A percentile compares a stretch with the other conserved stretches of the same genome.
Conservation (phyloP, 2,113 vertebrate species). For the Porphyrio hochstetteri region DNA sequence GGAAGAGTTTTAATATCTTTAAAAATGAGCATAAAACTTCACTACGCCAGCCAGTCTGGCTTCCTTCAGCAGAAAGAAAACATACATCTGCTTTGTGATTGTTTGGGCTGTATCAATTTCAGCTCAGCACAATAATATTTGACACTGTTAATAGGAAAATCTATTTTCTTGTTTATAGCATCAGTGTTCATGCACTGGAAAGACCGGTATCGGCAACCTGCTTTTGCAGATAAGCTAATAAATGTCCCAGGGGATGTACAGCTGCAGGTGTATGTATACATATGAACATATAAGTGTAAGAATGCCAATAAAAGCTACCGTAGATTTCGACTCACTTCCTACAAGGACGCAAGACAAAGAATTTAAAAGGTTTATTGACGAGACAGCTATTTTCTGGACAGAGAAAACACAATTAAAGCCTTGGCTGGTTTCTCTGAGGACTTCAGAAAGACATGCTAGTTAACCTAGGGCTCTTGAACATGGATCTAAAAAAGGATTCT, state of each 20-base stretch:
- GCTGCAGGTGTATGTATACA: neutral
- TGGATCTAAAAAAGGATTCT: neutral
- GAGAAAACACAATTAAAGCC: neutral
- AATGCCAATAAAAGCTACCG: neutral
- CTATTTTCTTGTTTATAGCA: neutral
- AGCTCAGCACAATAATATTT: neutral
- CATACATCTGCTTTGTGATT: neutral
- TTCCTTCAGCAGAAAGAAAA: neutral
- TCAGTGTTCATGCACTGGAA: neutral
- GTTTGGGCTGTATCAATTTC: neutral
- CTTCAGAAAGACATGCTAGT: neutral
- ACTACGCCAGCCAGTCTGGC: neutral
- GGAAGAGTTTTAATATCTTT: neutral
- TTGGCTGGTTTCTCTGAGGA: neutral
- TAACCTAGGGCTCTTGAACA: neutral
- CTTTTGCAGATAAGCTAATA: neutral
- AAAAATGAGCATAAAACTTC: neutral
- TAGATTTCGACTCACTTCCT: neutral
- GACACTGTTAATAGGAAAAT: neutral
- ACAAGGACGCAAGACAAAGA: neutral
- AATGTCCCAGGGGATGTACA: neutral
- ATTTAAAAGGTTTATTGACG: neutral
- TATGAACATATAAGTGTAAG: neutral
- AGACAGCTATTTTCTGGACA: neutral
- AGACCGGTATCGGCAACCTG: neutral